These are phyloP conservation scores for Cricetomys ansorgei DNA, from an alignment of 2,113 vertebrate genomes.

Conservation along the genomic window DNA sequence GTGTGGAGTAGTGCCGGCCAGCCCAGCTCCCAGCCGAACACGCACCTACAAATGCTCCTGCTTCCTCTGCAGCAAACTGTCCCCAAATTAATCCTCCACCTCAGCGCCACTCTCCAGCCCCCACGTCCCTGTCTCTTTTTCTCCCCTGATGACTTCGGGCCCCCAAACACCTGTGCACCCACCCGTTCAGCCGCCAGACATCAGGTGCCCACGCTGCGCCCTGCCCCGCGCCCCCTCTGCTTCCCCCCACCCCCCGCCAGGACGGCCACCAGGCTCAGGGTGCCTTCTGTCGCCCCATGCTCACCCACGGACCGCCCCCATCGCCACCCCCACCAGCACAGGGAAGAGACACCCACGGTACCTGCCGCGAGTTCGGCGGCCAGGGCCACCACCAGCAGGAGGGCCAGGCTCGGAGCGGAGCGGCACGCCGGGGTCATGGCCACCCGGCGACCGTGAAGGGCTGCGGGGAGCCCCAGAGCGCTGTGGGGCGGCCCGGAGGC, in stretches of 20 bases:
- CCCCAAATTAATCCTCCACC: slow-evolving; percentile 37
- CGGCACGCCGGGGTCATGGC: slow-evolving; percentile 76
- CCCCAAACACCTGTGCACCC: slow-evolving; percentile 62
- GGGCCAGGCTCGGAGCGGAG: slow-evolving; percentile 68
- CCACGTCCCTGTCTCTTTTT: not conserved
- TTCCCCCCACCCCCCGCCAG: no score
- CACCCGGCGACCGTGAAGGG: not conserved
- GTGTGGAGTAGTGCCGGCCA: not conserved
- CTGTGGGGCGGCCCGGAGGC: not conserved
- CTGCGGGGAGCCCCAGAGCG: slow-evolving; percentile 20
- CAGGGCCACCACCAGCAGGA: slow-evolving; percentile 80
- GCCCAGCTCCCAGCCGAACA: not conserved
- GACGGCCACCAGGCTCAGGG: not conserved
- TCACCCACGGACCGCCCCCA: not conserved
- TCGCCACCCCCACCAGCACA: not conserved
- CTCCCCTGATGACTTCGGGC: not conserved
- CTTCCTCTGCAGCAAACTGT: not conserved
- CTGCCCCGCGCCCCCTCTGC: not conserved
- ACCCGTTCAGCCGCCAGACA: slow-evolving; percentile 7
- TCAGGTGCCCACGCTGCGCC: slow-evolving; percentile 52
- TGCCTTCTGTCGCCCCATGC: not conserved
- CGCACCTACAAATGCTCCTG: slow-evolving; percentile 13
- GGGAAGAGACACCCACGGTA: slow-evolving; percentile 47
- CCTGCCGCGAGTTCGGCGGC: slow-evolving; percentile 84
- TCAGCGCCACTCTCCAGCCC: not conserved